Evolutionary conservation across 2,888 invertebrate genomes (phyloP).

Genomic region (Polydrusus cervinus): DNA sequence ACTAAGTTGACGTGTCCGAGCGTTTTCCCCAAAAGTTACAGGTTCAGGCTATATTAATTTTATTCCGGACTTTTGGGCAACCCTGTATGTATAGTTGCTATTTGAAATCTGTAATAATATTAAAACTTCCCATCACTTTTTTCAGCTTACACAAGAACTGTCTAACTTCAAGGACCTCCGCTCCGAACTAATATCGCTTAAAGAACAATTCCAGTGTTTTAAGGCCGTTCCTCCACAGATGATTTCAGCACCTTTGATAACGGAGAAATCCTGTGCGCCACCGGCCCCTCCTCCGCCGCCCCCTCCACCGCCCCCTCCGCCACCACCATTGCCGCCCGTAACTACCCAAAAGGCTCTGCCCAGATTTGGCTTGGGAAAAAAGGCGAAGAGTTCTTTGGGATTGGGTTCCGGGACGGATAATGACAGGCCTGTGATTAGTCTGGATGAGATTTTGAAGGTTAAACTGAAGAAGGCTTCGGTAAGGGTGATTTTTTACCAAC

Average conservation of each 20-base stretch:
- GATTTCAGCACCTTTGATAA: conserved; percentile 33
- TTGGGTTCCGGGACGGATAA: conserved; percentile 1
- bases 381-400: conserved; percentile 48
- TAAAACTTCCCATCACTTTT: neutral
- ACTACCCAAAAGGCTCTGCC: conserved; percentile 56
- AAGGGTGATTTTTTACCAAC: conserved; percentile 48
- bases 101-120: too few relatives aligned
- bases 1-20: too few relatives aligned
- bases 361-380: conserved; percentile 47
- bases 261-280: conserved; percentile 51
- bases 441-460: conserved; percentile 69
- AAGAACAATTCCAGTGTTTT: conserved; percentile 54
- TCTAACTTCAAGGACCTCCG: conserved; percentile 53
- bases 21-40: too few relatives aligned
- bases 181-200: conserved; percentile 55
- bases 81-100: too few relatives aligned
- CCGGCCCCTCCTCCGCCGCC: conserved; percentile 59
- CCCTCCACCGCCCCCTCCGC: conserved; percentile 55
- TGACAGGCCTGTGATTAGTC: conserved; percentile 66
- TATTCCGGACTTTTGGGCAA: too few relatives aligned
- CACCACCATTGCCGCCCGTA: conserved; percentile 60
- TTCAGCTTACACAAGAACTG: conserved; percentile 57
- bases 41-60: too few relatives aligned
- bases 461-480: conserved; percentile 67
- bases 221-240: conserved; percentile 25